These are phyloP conservation scores for Yoshiicerus persimilis DNA, from an alignment of 1,140 invertebrate genomes.

Conservation along the genomic window DNA sequence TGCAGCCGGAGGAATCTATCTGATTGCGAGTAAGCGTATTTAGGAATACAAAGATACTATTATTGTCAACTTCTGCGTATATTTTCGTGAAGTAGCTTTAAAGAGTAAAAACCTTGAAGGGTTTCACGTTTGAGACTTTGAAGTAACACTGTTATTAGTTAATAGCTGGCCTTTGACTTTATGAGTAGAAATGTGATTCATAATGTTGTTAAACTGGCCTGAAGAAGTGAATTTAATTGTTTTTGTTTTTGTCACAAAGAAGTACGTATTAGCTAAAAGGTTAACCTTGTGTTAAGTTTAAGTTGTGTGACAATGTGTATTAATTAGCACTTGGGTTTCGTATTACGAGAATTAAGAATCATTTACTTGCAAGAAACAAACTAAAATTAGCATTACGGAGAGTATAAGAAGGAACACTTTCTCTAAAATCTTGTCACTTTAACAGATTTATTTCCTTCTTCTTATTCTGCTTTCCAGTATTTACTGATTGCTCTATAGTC, in stretches of 20 bases:
- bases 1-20: background rate
- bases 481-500: background rate
- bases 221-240: background rate
- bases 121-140: background rate
- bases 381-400: background rate
- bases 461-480: background rate
- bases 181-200: background rate
- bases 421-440: background rate
- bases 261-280: background rate
- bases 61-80: background rate
- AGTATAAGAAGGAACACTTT: background rate
- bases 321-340: background rate
- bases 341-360: background rate
- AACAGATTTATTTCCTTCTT: background rate
- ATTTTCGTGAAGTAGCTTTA: background rate
- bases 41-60: background rate
- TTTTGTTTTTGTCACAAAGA: background rate
- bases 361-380: background rate
- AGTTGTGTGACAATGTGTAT: background rate
- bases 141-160: background rate
- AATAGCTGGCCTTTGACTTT: background rate
- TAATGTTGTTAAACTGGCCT: background rate
- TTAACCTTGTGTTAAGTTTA: constrained; percentile 1
- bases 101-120: background rate
- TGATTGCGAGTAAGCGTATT: background rate